Evolutionary conservation across 2,797 vertebrate genomes (phyloP), one percentile per base, ranked within the genome.

Genomic region (Rhynchonycteris naso): DNA sequence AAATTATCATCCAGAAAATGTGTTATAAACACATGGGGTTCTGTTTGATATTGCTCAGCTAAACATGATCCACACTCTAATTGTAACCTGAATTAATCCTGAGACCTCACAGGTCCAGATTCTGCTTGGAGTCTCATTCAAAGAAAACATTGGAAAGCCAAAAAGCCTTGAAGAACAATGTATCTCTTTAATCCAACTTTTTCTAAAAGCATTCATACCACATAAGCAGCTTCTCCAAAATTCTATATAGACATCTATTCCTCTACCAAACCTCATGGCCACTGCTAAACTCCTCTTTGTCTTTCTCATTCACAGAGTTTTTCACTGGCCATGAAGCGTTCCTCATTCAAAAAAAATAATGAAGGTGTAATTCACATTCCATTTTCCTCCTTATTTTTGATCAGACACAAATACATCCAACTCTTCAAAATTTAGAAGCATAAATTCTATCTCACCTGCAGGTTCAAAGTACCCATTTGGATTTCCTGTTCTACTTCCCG

Each of bases 1-100:
- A 93, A 88, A 89, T 88, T 89, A 68, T 76, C 93, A 74, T 84
- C 24, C 82, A 95, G 58, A 65, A 76, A 92, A 95, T 88, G 80
- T 19, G 16, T 66, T 80, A 81, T 92, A 88, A 94, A 80, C 84
- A 96, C 74, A 71, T 4, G 43, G 78, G 33, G 7, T 54, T 94
- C 72, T 26, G 54, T 75, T 96, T 90, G 69, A 59, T 92, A 69
- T 74, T 88, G 61, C 82, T 88, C 78, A 79, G 18, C 81, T 90
- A 65, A 63, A 65, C 56, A 16, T 69, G 85, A 88, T 54, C 72
- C 72, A 81, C 11, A 24, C 71, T 59, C 59, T 92, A 59, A 79
- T 56, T 90, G 22, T 90, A 88, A 85, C 28, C 58, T n/a, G 68
- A 93, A 59, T 96, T 82, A 94, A 69, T 93, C 78, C 38, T 59